Evolutionary conservation across 1,140 invertebrate genomes (phyloP).

Genomic region (Aphaenogaster ashmeadi): DNA sequence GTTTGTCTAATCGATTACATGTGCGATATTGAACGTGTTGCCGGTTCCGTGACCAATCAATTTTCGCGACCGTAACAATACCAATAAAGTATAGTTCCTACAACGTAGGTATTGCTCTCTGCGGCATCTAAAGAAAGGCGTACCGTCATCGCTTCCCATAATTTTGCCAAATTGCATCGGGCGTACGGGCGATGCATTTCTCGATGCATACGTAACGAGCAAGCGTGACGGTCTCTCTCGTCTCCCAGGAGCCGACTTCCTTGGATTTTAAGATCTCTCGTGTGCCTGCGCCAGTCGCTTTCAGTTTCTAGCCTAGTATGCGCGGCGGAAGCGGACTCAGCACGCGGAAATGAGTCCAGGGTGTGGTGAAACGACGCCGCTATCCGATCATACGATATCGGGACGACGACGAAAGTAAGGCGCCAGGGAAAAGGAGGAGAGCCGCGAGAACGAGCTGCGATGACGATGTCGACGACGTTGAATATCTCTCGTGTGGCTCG

Average conservation of each 20-base stretch:
- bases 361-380: slow-evolving; percentile 52
- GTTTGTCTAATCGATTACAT: slow-evolving; percentile 29
- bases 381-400: slow-evolving; percentile 32
- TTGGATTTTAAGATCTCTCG: slow-evolving; percentile 65
- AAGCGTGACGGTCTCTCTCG: slow-evolving; percentile 31
- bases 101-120: neutral
- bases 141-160: neutral
- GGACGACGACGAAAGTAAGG: slow-evolving; percentile 30
- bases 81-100: neutral
- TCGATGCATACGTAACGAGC: slow-evolving; percentile 21
- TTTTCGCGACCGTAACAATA: slow-evolving; percentile 17
- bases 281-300: slow-evolving; percentile 41
- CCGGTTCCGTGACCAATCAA: slow-evolving; percentile 1
- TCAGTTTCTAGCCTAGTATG: slow-evolving; percentile 63
- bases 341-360: slow-evolving; percentile 62
- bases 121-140: slow-evolving; percentile 26
- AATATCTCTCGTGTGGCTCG: neutral
- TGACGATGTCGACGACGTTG: neutral
- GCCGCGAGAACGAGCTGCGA: neutral
- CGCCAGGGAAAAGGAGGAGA: neutral
- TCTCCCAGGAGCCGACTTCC: slow-evolving; percentile 42
- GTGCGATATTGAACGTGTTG: slow-evolving; percentile 5
- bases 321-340: slow-evolving; percentile 15
- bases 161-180: slow-evolving; percentile 22
- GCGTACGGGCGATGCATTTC: slow-evolving; percentile 18